phyloP scores from a whole-genome alignment of 2,113 vertebrate species.

The Charadrius vociferus region DNA sequence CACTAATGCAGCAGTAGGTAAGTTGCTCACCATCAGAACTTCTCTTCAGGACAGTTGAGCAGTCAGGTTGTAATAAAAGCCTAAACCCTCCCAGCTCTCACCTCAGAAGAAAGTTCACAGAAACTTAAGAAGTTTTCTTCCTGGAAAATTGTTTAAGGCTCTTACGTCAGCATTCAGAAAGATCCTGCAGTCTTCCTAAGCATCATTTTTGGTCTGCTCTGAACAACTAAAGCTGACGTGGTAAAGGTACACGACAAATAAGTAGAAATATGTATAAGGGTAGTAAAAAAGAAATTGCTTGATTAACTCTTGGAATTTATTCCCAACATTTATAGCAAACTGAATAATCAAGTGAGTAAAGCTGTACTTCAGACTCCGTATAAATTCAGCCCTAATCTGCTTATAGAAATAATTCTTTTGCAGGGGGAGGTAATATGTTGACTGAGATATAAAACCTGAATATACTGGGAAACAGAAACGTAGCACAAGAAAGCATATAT shows the following conservation, averaged over 20 bases:
- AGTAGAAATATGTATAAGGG: constrained; percentile 46
- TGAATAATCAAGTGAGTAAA: constrained; percentile 67
- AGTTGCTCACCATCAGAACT: not conserved
- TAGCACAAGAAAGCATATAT: not conserved
- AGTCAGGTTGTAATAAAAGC: not conserved
- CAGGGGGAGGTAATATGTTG: constrained; percentile 38
- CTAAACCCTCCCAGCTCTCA: not conserved
- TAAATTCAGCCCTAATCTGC: constrained; percentile 71
- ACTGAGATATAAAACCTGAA: constrained; percentile 55
- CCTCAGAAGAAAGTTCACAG: not conserved
- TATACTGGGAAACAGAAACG: not conserved
- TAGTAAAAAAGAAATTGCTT: constrained; percentile 48
- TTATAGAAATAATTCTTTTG: constrained; percentile 69
- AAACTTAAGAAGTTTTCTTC: not conserved
- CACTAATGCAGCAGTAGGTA: not conserved
- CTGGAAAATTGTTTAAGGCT: not conserved
- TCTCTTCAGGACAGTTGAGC: not conserved
- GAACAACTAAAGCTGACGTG: not conserved
- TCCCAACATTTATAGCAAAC: constrained; percentile 59
- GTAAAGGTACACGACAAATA: not conserved
- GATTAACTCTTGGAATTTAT: constrained; percentile 58
- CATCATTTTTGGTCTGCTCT: not conserved
- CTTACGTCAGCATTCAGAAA: not conserved
- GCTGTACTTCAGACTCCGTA: constrained; percentile 53
- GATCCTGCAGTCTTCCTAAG: not conserved